Base-by-base conservation (phyloP, 2,888 invertebrate genomes). In the Baccha elongata region DNA sequence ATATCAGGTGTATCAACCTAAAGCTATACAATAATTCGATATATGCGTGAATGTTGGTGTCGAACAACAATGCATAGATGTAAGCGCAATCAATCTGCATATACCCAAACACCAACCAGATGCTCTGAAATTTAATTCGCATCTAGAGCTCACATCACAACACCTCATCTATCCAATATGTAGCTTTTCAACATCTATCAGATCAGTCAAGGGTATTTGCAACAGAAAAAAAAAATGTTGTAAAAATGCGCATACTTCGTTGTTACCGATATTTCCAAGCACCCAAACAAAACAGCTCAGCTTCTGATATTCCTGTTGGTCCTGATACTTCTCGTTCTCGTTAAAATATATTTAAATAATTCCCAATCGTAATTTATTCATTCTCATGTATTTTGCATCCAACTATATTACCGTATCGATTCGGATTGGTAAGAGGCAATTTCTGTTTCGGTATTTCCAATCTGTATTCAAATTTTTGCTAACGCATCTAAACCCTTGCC, bases 371-470 rank as follows among this genome's bases (percentile, higher is more conserved):
- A 26, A 26, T 26, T 6, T 6, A 4, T 26, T 26, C 6, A 4
- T 4, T 26, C 26, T 6, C 26, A 26, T 26, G 3, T 26, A 3
- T 4, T 26, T 26, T 26, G 26, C 26, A 26, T 26, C 6, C 26
- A 42, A 69, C 6, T 26, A 3, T 26, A 6, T 26, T 26, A 26
- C 26, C 26, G 6, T 4, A 26, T 50, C 79, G 64, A 74, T 80
- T 74, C 55, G 44, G 50, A 53, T 62, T 55, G 62, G 26, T 26
- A 26, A 4, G 6, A 26, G 6, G 6, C 26, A 26, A 26, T 26
- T 26, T 26, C 26, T 26, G 26, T 3, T 26, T 65, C 58, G 60
- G 26, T 26, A 26, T 26, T 26, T 26, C 26, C 26, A 26, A 26
- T 26, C 26, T 26, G 26, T 26, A 26, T 26, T 26, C 26, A 26